These are phyloP conservation scores for Pachycephus smyrnensis DNA, from an alignment of 2,888 invertebrate species.

Conservation along the genomic window DNA sequence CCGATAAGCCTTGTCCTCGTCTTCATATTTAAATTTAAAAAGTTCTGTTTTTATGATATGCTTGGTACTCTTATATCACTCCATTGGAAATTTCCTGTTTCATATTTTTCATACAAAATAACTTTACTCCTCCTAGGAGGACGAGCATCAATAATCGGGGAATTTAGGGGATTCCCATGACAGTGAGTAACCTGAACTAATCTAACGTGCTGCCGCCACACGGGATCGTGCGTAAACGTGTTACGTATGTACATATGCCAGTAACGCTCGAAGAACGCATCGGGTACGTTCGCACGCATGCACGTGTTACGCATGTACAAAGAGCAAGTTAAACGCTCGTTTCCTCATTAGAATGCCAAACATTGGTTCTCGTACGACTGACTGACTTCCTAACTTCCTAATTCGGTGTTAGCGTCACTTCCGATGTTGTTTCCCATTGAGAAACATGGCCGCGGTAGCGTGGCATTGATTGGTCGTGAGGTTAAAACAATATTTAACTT, in stretches of 20 bases:
- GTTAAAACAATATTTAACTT: background rate
- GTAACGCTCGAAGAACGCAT: background rate
- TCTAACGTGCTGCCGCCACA: background rate
- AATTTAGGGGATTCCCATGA: background rate
- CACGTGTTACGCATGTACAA: conserved; percentile 16
- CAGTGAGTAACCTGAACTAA: background rate
- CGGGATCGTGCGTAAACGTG: background rate
- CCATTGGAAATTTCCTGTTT: background rate
- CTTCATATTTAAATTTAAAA: background rate
- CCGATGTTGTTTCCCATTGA: background rate
- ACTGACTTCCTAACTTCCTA: conserved; percentile 56
- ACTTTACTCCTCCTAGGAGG: background rate
- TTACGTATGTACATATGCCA: background rate
- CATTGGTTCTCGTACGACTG: conserved; percentile 50
- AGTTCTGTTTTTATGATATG: too few relatives aligned
- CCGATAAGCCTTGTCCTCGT: background rate
- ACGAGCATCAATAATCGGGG: background rate
- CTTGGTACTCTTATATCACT: too few relatives aligned
- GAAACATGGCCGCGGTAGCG: background rate
- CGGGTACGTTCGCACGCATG: conserved; percentile 19
- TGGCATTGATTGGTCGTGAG: background rate
- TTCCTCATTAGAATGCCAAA: conserved; percentile 65
- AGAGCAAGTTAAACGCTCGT: conserved; percentile 52
- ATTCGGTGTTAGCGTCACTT: conserved; percentile 51
- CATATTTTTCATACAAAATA: background rate